A percentile compares a stretch with the other conserved stretches of the same genome.
Conservation (phyloP, 2,888 invertebrate species). For the Coremacera marginata region DNA sequence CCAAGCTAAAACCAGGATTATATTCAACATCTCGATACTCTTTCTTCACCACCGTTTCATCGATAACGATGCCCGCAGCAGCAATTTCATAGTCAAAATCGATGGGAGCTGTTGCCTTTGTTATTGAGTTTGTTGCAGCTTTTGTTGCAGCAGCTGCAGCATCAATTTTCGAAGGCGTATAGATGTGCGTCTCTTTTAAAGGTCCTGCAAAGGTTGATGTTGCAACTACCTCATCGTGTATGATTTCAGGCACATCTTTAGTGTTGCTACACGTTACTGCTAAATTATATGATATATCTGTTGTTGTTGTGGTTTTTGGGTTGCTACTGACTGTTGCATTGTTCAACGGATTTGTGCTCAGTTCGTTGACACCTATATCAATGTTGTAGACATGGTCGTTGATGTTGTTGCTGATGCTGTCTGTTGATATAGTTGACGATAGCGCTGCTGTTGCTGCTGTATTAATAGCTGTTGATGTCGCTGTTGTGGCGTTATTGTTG, state of each 20-base stretch:
- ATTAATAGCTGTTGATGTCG: slow-evolving; percentile 55
- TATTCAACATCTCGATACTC: slow-evolving; percentile 69
- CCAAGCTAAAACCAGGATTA: slow-evolving; percentile 60
- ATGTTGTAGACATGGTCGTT: slow-evolving; percentile 46
- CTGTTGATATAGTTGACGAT: slow-evolving; percentile 59
- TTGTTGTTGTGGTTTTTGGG: not conserved
- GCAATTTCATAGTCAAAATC: slow-evolving; percentile 68
- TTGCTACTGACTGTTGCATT: not conserved
- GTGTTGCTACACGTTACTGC: not conserved
- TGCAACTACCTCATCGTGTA: slow-evolving; percentile 49
- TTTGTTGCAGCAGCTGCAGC: slow-evolving; percentile 17
- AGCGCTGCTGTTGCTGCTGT: slow-evolving; percentile 59
- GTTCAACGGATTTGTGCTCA: not conserved
- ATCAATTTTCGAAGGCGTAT: slow-evolving; percentile 66
- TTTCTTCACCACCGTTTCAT: slow-evolving; percentile 69
- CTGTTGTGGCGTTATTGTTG: slow-evolving; percentile 55
- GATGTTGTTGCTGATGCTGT: slow-evolving; percentile 54
- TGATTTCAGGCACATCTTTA: slow-evolving; percentile 35
- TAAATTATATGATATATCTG: not conserved
- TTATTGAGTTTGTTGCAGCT: slow-evolving; percentile 32
- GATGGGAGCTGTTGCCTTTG: slow-evolving; percentile 55
- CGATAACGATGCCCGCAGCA: slow-evolving; percentile 68
- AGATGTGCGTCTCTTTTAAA: slow-evolving; percentile 69
- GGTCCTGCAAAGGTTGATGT: slow-evolving; percentile 63
- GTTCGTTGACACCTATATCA: slow-evolving; percentile 52